phyloP scores from a whole-genome alignment of 2,797 vertebrate species.

The Takifugu ocellatus region DNA sequence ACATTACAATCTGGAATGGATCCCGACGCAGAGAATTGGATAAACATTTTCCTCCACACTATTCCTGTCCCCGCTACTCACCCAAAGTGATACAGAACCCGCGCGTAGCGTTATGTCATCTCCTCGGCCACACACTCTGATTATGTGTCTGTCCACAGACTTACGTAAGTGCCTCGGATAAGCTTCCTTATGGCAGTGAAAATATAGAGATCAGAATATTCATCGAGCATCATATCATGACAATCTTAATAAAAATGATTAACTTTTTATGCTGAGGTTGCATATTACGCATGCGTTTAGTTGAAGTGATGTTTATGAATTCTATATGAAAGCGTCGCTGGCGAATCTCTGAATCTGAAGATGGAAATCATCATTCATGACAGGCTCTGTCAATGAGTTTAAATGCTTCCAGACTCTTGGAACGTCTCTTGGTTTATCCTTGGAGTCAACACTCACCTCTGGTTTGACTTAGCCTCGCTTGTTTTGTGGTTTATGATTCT shows the following conservation, averaged over 20 bases:
- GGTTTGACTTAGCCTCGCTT: conserved; percentile 41
- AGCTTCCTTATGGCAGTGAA: not conserved
- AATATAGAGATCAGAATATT: not conserved
- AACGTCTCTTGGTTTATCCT: conserved; percentile 14
- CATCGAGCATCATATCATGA: not conserved
- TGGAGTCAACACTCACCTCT: conserved; percentile 13
- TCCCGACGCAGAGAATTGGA: conserved; percentile 31
- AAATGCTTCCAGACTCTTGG: conserved; percentile 42
- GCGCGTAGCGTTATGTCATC: conserved; percentile 43
- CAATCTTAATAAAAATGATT: too few species aligned
- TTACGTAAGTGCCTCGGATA: conserved; percentile 34
- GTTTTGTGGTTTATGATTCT: conserved; percentile 30
- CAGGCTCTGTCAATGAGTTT: conserved; percentile 17
- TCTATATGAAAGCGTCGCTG: not conserved
- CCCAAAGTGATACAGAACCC: conserved; percentile 38
- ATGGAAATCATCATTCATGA: conserved; percentile 30
- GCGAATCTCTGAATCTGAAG: conserved; percentile 7
- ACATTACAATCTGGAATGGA: conserved; percentile 10
- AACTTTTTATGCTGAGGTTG: too few species aligned
- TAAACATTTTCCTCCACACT: conserved; percentile 32
- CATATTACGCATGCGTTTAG: too few species aligned
- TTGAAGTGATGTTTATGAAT: too few species aligned
- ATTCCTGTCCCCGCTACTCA: conserved; percentile 33
- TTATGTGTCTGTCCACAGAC: conserved; percentile 42
- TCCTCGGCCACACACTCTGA: conserved; percentile 48